A percentile compares a stretch with the other conserved stretches of the same genome.
Evolutionary conservation across 2,888 invertebrate species (phyloP).

Genomic region (Scaptomyza parva): DNA sequence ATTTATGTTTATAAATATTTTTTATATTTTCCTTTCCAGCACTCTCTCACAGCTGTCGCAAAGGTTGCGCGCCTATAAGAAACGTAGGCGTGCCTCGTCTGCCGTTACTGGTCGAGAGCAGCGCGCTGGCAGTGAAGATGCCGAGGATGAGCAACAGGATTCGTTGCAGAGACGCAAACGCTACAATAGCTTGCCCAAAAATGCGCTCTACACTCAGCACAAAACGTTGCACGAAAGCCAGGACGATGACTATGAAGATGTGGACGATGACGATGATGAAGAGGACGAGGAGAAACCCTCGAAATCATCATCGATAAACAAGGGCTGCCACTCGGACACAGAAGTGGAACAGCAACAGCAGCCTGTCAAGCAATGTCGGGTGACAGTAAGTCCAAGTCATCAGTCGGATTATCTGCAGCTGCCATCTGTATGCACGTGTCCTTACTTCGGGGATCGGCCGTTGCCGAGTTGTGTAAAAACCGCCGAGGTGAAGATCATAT

Average conservation of each 20-base stretch:
- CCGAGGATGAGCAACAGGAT: conserved; percentile 58
- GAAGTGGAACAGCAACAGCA: conserved; percentile 62
- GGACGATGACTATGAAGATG: conserved; percentile 36
- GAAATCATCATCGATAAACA: conserved; percentile 36
- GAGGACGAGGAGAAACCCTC: conserved; percentile 17
- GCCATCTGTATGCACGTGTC: conserved; percentile 92
- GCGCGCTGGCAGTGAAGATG: conserved; percentile 51
- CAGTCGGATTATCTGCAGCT: conserved; percentile 85
- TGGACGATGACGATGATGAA: conserved; percentile 12
- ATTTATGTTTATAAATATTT: neutral
- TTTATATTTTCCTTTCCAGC: conserved; percentile 48
- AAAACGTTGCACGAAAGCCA: conserved; percentile 55
- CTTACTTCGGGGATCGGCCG: conserved; percentile 91
- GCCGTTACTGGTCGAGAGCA: conserved; percentile 65
- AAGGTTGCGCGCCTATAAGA: conserved; percentile 64
- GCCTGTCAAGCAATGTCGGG: conserved; percentile 43
- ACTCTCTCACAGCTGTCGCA: conserved; percentile 75
- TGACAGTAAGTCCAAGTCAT: conserved; percentile 29
- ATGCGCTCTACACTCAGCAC: conserved; percentile 65
- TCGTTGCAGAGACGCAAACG: conserved; percentile 72
- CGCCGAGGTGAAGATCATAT: conserved; percentile 86
- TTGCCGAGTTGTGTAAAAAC: conserved; percentile 85
- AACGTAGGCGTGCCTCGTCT: conserved; percentile 79
- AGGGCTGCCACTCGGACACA: conserved; percentile 64
- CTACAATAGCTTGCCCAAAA: conserved; percentile 83